Percentiles rank a stretch among this genome's conserved stretches.
Conservation (phyloP, 2,888 invertebrate genomes). For the Hydriomena furcata region DNA sequence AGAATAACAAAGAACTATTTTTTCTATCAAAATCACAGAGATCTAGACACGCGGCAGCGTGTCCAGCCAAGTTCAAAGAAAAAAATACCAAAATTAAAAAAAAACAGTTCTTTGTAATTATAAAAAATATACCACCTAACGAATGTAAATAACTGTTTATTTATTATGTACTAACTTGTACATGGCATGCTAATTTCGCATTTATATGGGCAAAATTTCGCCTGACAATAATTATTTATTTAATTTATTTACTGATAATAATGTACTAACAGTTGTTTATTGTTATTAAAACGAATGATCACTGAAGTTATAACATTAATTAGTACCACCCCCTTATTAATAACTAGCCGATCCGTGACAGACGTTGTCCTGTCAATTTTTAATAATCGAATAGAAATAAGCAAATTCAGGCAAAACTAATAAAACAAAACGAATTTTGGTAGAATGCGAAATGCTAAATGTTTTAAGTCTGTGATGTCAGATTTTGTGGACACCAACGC, state of each 20-base stretch:
- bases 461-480: too few relatives aligned
- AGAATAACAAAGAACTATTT: conserved; percentile 12
- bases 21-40: not conserved
- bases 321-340: too few relatives aligned
- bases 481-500: too few relatives aligned
- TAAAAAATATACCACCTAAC: conserved; percentile 37
- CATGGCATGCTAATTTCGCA: conserved; percentile 68
- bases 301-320: conserved; percentile 42
- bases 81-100: not conserved
- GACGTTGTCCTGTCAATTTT: too few relatives aligned
- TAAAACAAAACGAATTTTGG: too few relatives aligned
- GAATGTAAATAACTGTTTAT: conserved; percentile 70
- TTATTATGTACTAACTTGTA: conserved; percentile 70
- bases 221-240: conserved; percentile 48
- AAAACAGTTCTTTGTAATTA: conserved; percentile 39
- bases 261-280: conserved; percentile 71
- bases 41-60: too few relatives aligned
- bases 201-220: conserved; percentile 64
- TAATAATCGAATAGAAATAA: too few relatives aligned
- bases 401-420: too few relatives aligned
- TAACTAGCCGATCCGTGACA: too few relatives aligned
- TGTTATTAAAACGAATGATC: conserved; percentile 70
- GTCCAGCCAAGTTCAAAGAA: too few relatives aligned
- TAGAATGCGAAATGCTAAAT: too few relatives aligned
- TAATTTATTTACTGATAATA: conserved; percentile 59